A percentile compares a stretch with the other conserved stretches of the same genome.
phyloP scores from a whole-genome alignment of 2,113 vertebrate genomes.

The Arizona elegans region DNA sequence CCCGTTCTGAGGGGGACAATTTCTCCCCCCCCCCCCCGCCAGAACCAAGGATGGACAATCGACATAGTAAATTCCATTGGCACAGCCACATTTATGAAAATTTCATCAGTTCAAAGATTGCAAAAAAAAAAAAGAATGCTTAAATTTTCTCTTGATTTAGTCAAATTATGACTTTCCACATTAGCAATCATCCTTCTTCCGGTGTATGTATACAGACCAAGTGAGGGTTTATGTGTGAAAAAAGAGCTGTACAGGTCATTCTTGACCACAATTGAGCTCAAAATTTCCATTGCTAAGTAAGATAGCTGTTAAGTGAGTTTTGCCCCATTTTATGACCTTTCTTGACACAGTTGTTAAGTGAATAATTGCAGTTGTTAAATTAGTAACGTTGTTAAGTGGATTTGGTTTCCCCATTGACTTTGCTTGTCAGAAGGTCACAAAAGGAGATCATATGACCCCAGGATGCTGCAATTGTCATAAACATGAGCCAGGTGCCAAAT shows the following conservation, averaged over 20 bases:
- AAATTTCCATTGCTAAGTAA: background rate
- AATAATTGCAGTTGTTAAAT: background rate
- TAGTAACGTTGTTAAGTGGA: background rate
- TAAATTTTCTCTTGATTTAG: background rate
- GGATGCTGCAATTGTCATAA: background rate
- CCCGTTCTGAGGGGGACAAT: too few relatives aligned
- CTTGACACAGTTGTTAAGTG: background rate
- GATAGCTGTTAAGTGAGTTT: background rate
- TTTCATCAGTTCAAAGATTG: background rate
- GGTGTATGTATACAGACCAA: background rate
- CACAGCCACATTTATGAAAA: background rate
- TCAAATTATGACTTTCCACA: background rate
- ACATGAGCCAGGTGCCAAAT: background rate
- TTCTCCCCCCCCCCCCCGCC: too few relatives aligned
- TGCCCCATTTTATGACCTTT: background rate
- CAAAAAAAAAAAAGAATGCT: background rate
- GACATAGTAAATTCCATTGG: too few relatives aligned
- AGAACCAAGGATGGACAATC: too few relatives aligned
- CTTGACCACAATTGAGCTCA: background rate
- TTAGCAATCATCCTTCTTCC: background rate
- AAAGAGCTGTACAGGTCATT: background rate
- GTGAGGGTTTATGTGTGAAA: background rate
- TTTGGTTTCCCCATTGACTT: background rate
- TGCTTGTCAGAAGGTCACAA: background rate
- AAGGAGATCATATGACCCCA: background rate